These are phyloP conservation scores for Clunio marinus DNA, from an alignment of 2,888 invertebrate species.

Conservation along the genomic window DNA sequence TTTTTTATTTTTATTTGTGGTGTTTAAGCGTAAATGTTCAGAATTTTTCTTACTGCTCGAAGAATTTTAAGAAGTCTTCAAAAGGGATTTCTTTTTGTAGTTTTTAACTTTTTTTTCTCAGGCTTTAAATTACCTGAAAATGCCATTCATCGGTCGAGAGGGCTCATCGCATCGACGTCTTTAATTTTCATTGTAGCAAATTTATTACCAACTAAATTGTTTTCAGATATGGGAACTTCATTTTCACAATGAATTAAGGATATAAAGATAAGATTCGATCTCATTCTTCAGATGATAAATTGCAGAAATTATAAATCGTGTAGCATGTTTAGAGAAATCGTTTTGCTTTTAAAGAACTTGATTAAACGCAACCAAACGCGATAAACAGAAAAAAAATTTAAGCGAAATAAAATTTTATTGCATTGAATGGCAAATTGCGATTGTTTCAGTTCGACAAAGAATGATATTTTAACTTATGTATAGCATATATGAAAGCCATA, in stretches of 20 bases:
- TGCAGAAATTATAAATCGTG: background rate
- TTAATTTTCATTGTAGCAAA: too few relatives aligned
- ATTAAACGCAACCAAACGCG: background rate
- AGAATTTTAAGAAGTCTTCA: too few relatives aligned
- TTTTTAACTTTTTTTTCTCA: too few relatives aligned
- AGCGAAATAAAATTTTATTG: background rate
- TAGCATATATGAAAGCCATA: too few relatives aligned
- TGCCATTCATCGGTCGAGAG: background rate
- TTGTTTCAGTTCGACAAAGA: background rate
- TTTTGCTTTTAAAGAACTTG: background rate
- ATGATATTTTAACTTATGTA: background rate
- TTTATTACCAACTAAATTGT: background rate
- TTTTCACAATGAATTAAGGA: too few relatives aligned
- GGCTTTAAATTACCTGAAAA: too few relatives aligned
- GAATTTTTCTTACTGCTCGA: too few relatives aligned
- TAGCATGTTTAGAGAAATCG: background rate
- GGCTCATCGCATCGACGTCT: too few relatives aligned
- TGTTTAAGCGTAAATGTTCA: background rate
- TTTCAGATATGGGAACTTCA: background rate
- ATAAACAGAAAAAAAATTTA: background rate
- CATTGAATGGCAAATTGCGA: conserved; percentile 27
- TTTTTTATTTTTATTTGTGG: background rate
- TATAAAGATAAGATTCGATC: background rate
- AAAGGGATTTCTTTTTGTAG: background rate
- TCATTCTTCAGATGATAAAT: conserved; percentile 3